Percentiles rank a stretch among this genome's conserved stretches.
Conservation (phyloP, 2,113 vertebrate genomes). For the Canis aureus region DNA sequence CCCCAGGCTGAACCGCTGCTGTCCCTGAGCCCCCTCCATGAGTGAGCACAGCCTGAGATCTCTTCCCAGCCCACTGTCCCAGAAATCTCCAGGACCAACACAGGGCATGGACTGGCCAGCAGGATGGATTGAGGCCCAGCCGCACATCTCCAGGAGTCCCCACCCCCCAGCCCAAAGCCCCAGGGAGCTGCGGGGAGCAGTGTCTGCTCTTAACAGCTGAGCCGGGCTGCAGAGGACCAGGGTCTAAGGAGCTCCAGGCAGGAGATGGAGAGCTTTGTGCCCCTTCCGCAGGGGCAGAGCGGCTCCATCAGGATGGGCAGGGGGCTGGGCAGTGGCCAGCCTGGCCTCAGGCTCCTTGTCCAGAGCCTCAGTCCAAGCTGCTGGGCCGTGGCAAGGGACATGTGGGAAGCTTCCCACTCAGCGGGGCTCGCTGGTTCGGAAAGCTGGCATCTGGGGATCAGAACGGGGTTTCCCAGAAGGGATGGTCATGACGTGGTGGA, state of each 20-base stretch:
- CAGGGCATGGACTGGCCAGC: too few relatives aligned
- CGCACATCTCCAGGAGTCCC: not conserved
- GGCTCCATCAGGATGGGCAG: not conserved
- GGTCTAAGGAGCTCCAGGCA: not conserved
- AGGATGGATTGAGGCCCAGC: not conserved
- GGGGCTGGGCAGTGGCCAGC: too few relatives aligned
- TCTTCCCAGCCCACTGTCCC: not conserved
- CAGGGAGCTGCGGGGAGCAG: rapidly evolving
- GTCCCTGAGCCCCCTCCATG: too few relatives aligned
- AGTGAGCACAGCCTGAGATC: not conserved
- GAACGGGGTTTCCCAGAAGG: not conserved
- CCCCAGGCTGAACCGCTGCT: not conserved
- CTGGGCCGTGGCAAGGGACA: not conserved
- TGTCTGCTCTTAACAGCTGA: not conserved
- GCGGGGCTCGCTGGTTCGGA: not conserved
- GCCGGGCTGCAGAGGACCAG: not conserved
- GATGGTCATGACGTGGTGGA: too few relatives aligned
- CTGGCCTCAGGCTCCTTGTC: not conserved
- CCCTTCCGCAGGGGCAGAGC: not conserved
- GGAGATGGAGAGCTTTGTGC: not conserved
- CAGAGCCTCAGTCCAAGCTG: not conserved
- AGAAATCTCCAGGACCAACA: not conserved
- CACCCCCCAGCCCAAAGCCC: not conserved
- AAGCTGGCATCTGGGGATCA: not conserved
- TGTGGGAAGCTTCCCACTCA: rapidly evolving